Conservation (phyloP, 2,797 vertebrate species). For the Microctenopoma stevenorrisi region DNA sequence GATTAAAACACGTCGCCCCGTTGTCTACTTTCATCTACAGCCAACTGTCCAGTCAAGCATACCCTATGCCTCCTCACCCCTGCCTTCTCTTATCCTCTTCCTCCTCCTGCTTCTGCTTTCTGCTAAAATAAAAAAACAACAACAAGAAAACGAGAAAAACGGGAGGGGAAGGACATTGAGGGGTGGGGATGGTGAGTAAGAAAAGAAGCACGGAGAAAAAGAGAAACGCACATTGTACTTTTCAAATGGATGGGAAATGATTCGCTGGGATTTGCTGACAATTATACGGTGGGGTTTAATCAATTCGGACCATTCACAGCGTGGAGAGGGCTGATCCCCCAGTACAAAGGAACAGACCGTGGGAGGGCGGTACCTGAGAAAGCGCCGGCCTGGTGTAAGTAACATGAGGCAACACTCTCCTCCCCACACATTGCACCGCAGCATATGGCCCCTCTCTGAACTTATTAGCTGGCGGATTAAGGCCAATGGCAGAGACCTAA, state of each 20-base stretch:
- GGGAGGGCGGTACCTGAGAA: conserved; percentile 95
- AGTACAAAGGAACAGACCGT: conserved; percentile 90
- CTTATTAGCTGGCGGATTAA: conserved; percentile 97
- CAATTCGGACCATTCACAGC: conserved; percentile 94
- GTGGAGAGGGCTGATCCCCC: conserved; percentile 94
- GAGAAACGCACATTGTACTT: conserved; percentile 88
- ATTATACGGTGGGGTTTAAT: conserved; percentile 94
- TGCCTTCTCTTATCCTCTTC: conserved; percentile 67
- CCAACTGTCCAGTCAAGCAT: conserved; percentile 79
- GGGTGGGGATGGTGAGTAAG: conserved; percentile 64
- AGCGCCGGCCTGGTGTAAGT: conserved; percentile 94
- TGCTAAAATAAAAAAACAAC: conserved; percentile 2
- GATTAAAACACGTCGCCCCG: conserved; percentile 81
- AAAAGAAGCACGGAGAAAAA: conserved; percentile 76
- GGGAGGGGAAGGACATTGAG: conserved; percentile 64
- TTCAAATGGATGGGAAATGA: conserved; percentile 92
- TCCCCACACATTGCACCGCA: conserved; percentile 87
- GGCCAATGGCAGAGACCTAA: conserved; percentile 87
- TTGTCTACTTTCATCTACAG: conserved; percentile 82
- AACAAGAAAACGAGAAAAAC: conserved; percentile 51
- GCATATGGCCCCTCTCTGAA: conserved; percentile 98
- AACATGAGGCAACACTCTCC: conserved; percentile 90
- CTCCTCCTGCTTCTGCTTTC: conserved; percentile 66
- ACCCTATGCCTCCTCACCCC: conserved; percentile 66
- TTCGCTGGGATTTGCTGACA: conserved; percentile 93